Percentiles rank a stretch among this genome's conserved stretches.
Evolutionary conservation across 2,888 invertebrate genomes (phyloP).

Genomic region (Ferrisia virgata): DNA sequence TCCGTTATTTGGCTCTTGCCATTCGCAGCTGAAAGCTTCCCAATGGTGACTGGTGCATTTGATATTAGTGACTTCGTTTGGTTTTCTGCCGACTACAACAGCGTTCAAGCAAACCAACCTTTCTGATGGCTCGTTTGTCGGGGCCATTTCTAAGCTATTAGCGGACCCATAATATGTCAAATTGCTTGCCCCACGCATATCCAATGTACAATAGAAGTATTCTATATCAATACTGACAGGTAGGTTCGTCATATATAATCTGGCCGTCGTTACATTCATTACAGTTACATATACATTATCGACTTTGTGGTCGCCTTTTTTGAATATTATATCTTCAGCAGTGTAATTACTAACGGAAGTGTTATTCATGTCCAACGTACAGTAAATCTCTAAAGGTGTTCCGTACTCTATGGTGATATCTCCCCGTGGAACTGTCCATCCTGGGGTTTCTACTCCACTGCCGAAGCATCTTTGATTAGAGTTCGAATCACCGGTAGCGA

Average conservation of each 20-base stretch:
- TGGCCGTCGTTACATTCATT: conserved; percentile 64
- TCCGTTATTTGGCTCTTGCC: conserved; percentile 62
- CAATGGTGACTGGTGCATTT: conserved; percentile 71
- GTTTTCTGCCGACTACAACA: conserved; percentile 61
- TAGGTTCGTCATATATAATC: conserved; percentile 59
- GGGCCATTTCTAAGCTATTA: conserved; percentile 42
- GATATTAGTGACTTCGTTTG: conserved; percentile 58
- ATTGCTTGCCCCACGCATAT: not conserved
- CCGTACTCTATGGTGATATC: conserved; percentile 62
- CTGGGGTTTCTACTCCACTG: not conserved
- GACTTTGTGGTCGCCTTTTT: conserved; percentile 53
- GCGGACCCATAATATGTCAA: not conserved
- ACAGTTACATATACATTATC: conserved; percentile 56
- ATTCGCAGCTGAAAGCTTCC: conserved; percentile 70
- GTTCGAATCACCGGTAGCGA: not conserved
- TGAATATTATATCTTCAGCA: conserved; percentile 57
- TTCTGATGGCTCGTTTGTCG: conserved; percentile 34
- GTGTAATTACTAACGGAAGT: conserved; percentile 56
- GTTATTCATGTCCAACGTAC: conserved; percentile 57
- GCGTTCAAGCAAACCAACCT: conserved; percentile 58
- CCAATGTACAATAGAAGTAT: not conserved
- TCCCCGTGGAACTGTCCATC: conserved; percentile 57
- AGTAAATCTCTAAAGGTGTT: conserved; percentile 62
- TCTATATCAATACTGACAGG: conserved; percentile 54
- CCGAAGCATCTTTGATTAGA: not conserved